These are phyloP conservation scores for Aethes cnicana DNA, from an alignment of 2,888 invertebrate genomes.

Conservation along the genomic window DNA sequence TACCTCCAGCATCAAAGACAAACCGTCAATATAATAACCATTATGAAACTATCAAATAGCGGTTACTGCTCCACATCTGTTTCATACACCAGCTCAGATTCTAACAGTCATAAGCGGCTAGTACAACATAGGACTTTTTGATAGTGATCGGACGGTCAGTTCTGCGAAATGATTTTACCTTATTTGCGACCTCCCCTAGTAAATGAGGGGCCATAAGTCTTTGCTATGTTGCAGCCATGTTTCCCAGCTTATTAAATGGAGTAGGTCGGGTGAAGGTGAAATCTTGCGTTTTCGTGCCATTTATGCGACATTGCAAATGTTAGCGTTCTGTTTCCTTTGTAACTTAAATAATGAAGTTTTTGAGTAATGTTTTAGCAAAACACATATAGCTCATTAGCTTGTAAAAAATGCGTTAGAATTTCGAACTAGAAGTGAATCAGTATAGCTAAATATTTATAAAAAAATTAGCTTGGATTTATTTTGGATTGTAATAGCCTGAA, in stretches of 20 bases:
- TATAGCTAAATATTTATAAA: no score
- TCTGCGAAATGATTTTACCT: slow-evolving; percentile 24
- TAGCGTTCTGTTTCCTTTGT: no score
- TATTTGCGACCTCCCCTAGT: slow-evolving; percentile 22
- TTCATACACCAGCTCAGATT: background rate
- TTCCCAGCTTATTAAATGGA: background rate
- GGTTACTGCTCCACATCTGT: slow-evolving; percentile 19
- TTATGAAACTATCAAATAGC: slow-evolving; percentile 27
- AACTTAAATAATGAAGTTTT: no score
- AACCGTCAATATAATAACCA: slow-evolving; percentile 23
- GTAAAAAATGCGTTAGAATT: no score
- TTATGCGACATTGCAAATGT: no score
- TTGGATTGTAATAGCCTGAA: no score
- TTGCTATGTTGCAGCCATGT: slow-evolving; percentile 5
- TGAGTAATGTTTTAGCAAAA: no score
- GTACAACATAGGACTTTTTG: background rate
- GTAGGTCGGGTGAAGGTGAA: background rate
- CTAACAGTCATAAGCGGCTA: background rate
- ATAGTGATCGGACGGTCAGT: slow-evolving; percentile 10
- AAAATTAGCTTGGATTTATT: no score
- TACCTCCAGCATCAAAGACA: slow-evolving; percentile 1
- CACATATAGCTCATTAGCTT: no score
- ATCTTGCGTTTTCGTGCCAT: background rate
- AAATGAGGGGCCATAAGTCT: slow-evolving; percentile 15
- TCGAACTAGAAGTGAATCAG: no score